Percentiles rank a stretch among this genome's conserved stretches.
Conservation (phyloP, 1,140 invertebrate species). For the Amyelois transitella region DNA sequence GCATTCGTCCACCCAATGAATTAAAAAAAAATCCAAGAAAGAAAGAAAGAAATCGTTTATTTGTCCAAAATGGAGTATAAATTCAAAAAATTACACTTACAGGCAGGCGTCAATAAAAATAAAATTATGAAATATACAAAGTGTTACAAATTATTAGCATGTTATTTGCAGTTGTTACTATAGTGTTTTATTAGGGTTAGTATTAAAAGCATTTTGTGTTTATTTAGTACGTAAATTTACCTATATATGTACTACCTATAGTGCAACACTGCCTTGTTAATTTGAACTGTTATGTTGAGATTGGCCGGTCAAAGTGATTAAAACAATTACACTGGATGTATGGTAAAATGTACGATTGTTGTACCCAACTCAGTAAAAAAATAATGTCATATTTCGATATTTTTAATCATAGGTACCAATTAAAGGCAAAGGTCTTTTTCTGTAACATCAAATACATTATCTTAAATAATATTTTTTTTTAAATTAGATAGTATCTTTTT, state of each 20-base stretch:
- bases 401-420: too few relatives aligned
- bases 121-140: background rate
- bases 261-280: background rate
- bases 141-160: background rate
- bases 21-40: too few relatives aligned
- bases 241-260: background rate
- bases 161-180: background rate
- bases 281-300: background rate
- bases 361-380: background rate
- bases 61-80: too few relatives aligned
- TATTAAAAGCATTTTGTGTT: slow-evolving; percentile 6
- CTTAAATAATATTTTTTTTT: too few relatives aligned
- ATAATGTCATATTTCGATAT: background rate
- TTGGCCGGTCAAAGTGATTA: background rate
- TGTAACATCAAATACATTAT: too few relatives aligned
- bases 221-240: background rate
- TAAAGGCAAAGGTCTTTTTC: too few relatives aligned
- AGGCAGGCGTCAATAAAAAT: background rate
- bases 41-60: too few relatives aligned
- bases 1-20: too few relatives aligned
- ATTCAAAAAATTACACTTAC: too few relatives aligned
- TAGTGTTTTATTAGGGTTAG: background rate
- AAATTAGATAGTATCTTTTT: too few relatives aligned
- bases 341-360: background rate
- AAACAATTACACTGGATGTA: background rate